Conservation (phyloP, 2,888 invertebrate species). For the Clostera curtula region DNA sequence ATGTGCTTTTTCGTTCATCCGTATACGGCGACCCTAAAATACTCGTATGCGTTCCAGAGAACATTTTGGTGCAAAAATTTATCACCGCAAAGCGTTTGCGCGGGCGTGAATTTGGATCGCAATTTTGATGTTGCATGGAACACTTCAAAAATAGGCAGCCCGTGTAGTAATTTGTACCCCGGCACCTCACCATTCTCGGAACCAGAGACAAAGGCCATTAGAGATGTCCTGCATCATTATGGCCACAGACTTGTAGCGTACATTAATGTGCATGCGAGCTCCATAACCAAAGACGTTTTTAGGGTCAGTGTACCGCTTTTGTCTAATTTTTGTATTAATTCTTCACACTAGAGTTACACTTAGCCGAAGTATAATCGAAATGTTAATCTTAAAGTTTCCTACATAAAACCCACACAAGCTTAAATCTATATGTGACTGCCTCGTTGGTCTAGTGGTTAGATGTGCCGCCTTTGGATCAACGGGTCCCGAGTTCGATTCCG, state of each 20-base stretch:
- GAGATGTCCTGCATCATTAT: conserved; percentile 44
- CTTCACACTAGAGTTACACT: too few relatives aligned
- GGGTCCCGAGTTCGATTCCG: too few relatives aligned
- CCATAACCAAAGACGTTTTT: conserved; percentile 18
- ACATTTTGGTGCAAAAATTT: conserved; percentile 37
- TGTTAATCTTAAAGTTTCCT: too few relatives aligned
- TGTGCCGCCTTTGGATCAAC: too few relatives aligned
- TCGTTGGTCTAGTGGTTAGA: too few relatives aligned
- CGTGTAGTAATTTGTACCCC: conserved; percentile 49
- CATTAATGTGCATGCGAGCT: conserved; percentile 47
- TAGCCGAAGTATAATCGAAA: too few relatives aligned
- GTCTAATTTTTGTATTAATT: too few relatives aligned
- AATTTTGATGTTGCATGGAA: conserved; percentile 60
- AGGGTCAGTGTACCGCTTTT: too few relatives aligned
- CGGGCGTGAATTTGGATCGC: conserved; percentile 50
- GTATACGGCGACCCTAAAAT: background rate
- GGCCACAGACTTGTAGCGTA: conserved; percentile 53
- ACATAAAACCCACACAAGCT: too few relatives aligned
- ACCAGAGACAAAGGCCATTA: conserved; percentile 42
- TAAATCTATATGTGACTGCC: too few relatives aligned
- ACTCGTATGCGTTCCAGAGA: background rate
- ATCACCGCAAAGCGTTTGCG: conserved; percentile 45
- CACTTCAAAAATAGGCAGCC: conserved; percentile 17
- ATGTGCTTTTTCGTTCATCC: too few relatives aligned
- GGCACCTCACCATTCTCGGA: conserved; percentile 50